Percentiles rank a stretch among this genome's conserved stretches.
Evolutionary conservation across 2,888 invertebrate species (phyloP).

Genomic region (Seira sanloemensis): DNA sequence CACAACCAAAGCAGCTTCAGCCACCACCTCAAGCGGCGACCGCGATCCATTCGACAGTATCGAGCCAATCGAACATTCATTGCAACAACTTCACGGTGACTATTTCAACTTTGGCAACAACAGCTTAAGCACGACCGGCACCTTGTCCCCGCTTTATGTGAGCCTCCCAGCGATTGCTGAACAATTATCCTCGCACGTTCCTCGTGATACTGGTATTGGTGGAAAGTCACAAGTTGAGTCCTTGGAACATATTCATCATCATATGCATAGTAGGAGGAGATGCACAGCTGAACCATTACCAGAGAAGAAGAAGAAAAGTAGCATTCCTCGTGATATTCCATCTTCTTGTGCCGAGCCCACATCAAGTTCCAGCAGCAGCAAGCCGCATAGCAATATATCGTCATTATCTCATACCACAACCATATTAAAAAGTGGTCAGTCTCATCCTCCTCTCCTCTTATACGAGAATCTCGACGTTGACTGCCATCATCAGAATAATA

Average conservation of each 20-base stretch:
- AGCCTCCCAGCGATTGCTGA: slow-evolving; percentile 39
- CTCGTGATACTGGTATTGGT: slow-evolving; percentile 30
- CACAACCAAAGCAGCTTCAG: neutral
- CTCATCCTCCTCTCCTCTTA: slow-evolving; percentile 22
- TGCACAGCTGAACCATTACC: slow-evolving; percentile 4
- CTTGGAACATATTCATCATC: neutral
- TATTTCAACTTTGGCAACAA: neutral
- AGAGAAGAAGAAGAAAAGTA: no score
- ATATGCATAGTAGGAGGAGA: neutral
- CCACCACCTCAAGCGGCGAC: slow-evolving; percentile 16
- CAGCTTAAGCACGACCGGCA: slow-evolving; percentile 13
- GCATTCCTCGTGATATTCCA: slow-evolving; percentile 43
- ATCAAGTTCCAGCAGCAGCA: slow-evolving; percentile 16
- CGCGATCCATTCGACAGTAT: slow-evolving; percentile 31
- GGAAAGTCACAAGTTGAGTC: slow-evolving; percentile 5
- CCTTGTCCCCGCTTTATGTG: slow-evolving; percentile 26
- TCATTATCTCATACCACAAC: no score
- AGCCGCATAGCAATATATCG: no score
- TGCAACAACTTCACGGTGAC: neutral
- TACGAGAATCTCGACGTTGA: no score
- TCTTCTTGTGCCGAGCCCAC: slow-evolving; percentile 13
- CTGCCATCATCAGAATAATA: slow-evolving; percentile 1
- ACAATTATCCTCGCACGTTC: slow-evolving; percentile 5
- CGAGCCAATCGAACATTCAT: neutral
- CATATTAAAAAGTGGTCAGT: slow-evolving; percentile 29